Evolutionary conservation across 92 coral and sea anemone genomes (phyloP).

Genomic region (Epizoanthus rinbou): DNA sequence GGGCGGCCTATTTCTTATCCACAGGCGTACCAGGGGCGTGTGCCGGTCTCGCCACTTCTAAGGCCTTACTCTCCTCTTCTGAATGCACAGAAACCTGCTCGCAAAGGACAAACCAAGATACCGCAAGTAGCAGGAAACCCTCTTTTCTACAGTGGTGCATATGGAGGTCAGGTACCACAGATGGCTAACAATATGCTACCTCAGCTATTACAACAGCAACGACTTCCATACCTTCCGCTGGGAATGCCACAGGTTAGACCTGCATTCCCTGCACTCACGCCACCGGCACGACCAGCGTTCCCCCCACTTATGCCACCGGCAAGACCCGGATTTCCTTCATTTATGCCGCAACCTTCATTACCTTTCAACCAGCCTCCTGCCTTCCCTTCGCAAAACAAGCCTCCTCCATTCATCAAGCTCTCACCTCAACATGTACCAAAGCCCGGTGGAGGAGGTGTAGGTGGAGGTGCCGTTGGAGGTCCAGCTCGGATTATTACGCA

Average conservation of each 20-base stretch:
- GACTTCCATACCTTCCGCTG: constrained; percentile 18
- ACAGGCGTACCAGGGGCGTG: constrained; percentile 9
- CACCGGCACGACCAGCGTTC: not conserved
- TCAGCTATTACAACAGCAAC: constrained; percentile 20
- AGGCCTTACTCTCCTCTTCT: not conserved
- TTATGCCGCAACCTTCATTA: not conserved
- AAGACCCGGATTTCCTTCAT: not conserved
- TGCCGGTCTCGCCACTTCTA: not conserved
- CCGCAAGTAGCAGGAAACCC: constrained; percentile 32
- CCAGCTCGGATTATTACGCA: not conserved
- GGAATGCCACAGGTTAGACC: constrained; percentile 20
- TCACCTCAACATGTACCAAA: constrained; percentile 17
- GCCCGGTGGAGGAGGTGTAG: not conserved
- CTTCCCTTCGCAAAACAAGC: not conserved
- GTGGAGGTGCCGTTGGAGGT: too few relatives aligned
- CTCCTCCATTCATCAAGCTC: constrained; percentile 32
- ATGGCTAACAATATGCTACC: not conserved
- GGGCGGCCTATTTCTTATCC: constrained; percentile 28
- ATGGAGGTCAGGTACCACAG: not conserved
- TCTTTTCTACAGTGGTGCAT: constrained; percentile 32
- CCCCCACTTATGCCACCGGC: not conserved
- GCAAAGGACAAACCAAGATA: not conserved
- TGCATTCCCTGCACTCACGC: not conserved
- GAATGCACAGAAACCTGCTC: constrained; percentile 3
- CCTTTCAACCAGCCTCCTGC: constrained; percentile 20